Evolutionary conservation across 1,140 invertebrate species (phyloP), one percentile per base, ranked within the genome.

Genomic region (Eupristina koningsbergeri): DNA sequence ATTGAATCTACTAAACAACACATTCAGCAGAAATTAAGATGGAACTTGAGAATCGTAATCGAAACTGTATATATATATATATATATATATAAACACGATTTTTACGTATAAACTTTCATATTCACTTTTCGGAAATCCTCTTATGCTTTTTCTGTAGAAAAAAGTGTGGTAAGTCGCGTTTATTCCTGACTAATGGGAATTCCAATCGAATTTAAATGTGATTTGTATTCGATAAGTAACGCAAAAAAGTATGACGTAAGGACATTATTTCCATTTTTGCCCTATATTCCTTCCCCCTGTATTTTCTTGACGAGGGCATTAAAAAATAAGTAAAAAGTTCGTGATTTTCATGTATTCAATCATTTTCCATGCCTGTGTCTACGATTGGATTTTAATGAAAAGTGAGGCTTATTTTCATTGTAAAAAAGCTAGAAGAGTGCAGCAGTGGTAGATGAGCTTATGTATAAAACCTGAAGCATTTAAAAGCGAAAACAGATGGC

Each of bases 181-280:
- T 39, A 45, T 26, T 74, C 84, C 17, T 8, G 39, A 5, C 87
- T 91, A 92, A 91, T 91, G 91, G 91, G 89, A 91, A 92, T 91
- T 86, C 88, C 89, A 91, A 91, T 91, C 87, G 90, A 88, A 90
- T 89, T 92, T 91, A 91, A 92, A 88, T 88, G 91, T 90, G 89
- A 89, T 91, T 92, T 92, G 88, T 90, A 90, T 89, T 89, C 89
- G 89, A 91, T 91, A 91, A 91, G 88, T 86, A 88, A 88, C 87
- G 85, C 88, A 88, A 90, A 92, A 91, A 91, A 89, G 86, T 85
- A 85, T 89, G 84, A 86, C 84, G 86, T 88, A 89, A 89, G 89
- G 86, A 87, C 89, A 84, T 90, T 91, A 88, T 17, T 50, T 45
- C 41, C 41, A 11, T 11, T 7, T 45, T 45, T 45, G 6, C 41